Conservation (phyloP, 2,113 vertebrate species). For the Baryphthengus martii region DNA sequence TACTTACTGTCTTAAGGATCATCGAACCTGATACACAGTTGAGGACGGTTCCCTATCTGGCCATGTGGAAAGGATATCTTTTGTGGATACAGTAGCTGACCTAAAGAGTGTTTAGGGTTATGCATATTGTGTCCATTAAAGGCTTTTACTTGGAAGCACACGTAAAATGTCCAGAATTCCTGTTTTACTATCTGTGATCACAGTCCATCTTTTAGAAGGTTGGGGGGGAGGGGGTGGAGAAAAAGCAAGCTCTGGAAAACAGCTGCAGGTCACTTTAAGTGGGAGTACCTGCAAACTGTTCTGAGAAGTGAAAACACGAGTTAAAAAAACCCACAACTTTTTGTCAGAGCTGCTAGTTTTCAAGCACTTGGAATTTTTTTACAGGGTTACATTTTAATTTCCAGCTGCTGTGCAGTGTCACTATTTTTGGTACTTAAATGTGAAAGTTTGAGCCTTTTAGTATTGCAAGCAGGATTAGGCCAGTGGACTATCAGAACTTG, state of each 20-base stretch:
- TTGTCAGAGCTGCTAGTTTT: not conserved
- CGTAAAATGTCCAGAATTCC: not conserved
- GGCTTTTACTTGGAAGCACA: not conserved
- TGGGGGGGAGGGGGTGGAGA: accelerated
- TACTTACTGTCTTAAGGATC: not conserved
- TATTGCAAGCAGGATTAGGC: not conserved
- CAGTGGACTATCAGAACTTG: not conserved
- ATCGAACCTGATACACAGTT: not conserved
- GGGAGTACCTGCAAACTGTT: not conserved
- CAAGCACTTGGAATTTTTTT: too few species aligned
- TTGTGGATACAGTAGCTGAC: not conserved
- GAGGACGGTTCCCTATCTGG: not conserved
- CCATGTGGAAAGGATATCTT: not conserved
- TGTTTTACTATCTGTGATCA: not conserved
- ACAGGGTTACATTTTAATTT: too few species aligned
- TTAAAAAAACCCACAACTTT: not conserved
- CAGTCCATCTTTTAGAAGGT: not conserved
- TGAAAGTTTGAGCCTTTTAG: not conserved
- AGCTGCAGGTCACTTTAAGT: not conserved
- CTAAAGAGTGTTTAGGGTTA: not conserved
- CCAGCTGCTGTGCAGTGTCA: not conserved
- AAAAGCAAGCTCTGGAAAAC: not conserved
- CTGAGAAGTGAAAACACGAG: not conserved
- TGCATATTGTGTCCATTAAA: not conserved
- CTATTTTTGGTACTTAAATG: accelerated